Evolutionary conservation across 2,888 invertebrate genomes (phyloP).

Genomic region (Buathra laborator): DNA sequence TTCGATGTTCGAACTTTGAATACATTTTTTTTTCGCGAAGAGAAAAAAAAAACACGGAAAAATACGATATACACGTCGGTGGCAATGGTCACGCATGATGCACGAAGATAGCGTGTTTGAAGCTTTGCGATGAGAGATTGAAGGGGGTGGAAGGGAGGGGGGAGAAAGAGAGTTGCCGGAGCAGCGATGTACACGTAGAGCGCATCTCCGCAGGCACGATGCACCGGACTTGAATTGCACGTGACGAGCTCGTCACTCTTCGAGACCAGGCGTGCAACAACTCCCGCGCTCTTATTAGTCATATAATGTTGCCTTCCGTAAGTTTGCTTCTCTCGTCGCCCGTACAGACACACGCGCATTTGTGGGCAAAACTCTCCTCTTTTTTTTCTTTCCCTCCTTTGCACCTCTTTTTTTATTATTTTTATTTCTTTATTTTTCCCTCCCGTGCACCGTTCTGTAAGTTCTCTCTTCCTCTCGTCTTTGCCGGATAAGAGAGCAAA

Average conservation of each 20-base stretch:
- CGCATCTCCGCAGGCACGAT: slow-evolving; percentile 67
- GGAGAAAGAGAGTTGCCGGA: background rate
- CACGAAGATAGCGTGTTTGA: slow-evolving; percentile 72
- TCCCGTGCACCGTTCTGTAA: slow-evolving; percentile 5
- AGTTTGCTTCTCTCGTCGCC: slow-evolving; percentile 51
- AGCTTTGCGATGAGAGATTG: slow-evolving; percentile 50
- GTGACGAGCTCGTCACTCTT: slow-evolving; percentile 29
- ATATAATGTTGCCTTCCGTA: slow-evolving; percentile 45
- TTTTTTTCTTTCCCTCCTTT: slow-evolving; percentile 31
- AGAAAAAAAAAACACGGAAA: background rate
- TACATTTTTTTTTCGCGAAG: background rate
- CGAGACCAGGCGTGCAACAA: slow-evolving; percentile 41
- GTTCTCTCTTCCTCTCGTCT: slow-evolving; percentile 32
- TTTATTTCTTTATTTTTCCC: slow-evolving; percentile 21
- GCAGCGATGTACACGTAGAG: slow-evolving; percentile 65
- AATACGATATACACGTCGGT: slow-evolving; percentile 56
- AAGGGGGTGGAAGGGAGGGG: background rate
- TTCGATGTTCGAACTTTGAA: slow-evolving; percentile 5
- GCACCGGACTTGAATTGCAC: slow-evolving; percentile 19
- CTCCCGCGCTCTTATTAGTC: slow-evolving; percentile 59
- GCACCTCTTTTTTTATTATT: slow-evolving; percentile 24
- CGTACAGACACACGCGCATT: slow-evolving; percentile 50
- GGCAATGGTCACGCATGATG: slow-evolving; percentile 75
- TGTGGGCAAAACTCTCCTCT: slow-evolving; percentile 7
- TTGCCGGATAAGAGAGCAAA: slow-evolving; percentile 58